Conservation (phyloP, 2,888 invertebrate genomes). For the Drosophila colorata region DNA sequence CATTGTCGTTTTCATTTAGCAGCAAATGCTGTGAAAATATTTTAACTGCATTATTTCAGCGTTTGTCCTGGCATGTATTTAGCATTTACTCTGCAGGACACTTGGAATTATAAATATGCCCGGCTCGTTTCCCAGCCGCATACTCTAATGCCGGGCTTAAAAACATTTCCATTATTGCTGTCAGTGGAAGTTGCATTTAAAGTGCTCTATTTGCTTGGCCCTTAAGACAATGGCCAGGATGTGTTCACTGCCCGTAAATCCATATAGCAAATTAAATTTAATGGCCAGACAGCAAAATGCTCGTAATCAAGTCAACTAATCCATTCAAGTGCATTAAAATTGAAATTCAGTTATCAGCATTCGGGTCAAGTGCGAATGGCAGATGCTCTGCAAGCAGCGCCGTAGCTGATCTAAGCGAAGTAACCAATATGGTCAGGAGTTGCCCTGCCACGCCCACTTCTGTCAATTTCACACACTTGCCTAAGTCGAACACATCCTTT, state of each 20-base stretch:
- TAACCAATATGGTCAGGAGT: not conserved
- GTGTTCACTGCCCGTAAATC: slow-evolving; percentile 38
- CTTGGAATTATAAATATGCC: slow-evolving; percentile 17
- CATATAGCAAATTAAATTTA: slow-evolving; percentile 72
- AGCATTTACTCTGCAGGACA: slow-evolving; percentile 33
- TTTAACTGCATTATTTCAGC: slow-evolving; percentile 58
- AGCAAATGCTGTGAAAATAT: slow-evolving; percentile 63
- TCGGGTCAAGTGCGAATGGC: slow-evolving; percentile 11
- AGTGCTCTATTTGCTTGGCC: slow-evolving; percentile 19
- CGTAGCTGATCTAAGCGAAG: not conserved
- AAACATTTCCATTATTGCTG: slow-evolving; percentile 30
- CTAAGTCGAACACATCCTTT: slow-evolving; percentile 37
- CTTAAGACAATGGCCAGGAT: not conserved
- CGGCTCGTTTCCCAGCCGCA: no score
- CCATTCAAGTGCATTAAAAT: slow-evolving; percentile 73
- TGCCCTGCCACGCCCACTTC: slow-evolving; percentile 20
- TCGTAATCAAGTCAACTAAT: slow-evolving; percentile 73
- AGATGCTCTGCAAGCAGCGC: slow-evolving; percentile 4
- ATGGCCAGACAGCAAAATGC: slow-evolving; percentile 51
- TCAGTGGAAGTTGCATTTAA: slow-evolving; percentile 26
- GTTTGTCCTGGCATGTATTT: slow-evolving; percentile 46
- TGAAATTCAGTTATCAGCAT: slow-evolving; percentile 61
- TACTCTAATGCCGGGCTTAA: not conserved
- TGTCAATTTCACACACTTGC: slow-evolving; percentile 30
- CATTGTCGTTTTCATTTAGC: slow-evolving; percentile 28